Evolutionary conservation across 2,113 vertebrate genomes (phyloP), one percentile per base, ranked within the genome.

Genomic region (Pollachius pollachius): DNA sequence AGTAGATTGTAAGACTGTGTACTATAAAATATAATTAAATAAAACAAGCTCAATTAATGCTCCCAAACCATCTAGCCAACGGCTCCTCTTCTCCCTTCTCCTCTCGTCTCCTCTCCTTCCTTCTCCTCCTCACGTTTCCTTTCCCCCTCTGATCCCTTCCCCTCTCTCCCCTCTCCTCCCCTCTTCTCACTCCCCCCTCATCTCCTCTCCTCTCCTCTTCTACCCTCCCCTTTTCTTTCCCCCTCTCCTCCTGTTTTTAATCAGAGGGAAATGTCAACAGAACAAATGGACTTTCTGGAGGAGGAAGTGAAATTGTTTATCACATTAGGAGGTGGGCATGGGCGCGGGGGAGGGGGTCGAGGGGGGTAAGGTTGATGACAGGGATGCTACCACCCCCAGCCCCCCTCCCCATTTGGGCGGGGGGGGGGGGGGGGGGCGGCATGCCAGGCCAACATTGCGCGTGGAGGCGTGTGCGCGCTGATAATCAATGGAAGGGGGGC

Each of bases 191-290:
- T 27, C 27, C 4, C 2, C 27, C 4, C 27, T 4, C 27, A 4
- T 27, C 27, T 27, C 27, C 27, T 27, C 27, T 27, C 27, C 27
- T 27, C 27, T 27, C 27, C 27, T 27, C 27, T 27, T 3, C 27
- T n/a, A n/a, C n/a, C n/a, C n/a, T n/a, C n/a, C n/a, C n/a, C n/a
- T n/a, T n/a, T n/a, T n/a, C n/a, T n/a, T n/a, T n/a, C n/a, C n/a
- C n/a, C n/a, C n/a, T n/a, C 27, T 27, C 27, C 27, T 96, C 96
- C 98, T 97, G 95, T 99, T 98, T 97, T 98, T 98, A 97, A 98
- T 99, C 97, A 98, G 95, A 95, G 95, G 93, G 92, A 95, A 97
- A 96, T 97, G 96, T 98, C 96, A 98, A 98, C 96, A 97, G 96
- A 99, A 98, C 97, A 98, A 98, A 98, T 98, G 95, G 98, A 97